Conservation (phyloP, 1,140 invertebrate genomes). For the Drosophila nikananu region DNA sequence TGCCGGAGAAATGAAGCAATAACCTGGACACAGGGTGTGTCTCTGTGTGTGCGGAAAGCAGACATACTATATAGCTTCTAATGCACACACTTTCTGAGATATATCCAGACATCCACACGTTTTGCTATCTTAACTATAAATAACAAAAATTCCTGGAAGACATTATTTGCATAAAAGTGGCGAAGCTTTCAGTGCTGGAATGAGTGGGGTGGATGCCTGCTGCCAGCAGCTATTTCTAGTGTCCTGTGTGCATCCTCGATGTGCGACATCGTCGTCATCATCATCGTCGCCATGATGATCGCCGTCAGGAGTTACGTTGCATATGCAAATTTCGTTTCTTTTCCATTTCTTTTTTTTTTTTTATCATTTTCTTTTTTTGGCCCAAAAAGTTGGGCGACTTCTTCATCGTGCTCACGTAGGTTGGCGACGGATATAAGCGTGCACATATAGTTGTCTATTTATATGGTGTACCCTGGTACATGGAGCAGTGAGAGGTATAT, state of each 20-base stretch:
- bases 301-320: conserved; percentile 73
- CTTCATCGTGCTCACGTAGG: conserved; percentile 62
- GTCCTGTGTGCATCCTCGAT: conserved; percentile 61
- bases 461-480: conserved; percentile 20
- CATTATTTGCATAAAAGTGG: conserved; percentile 84
- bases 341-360: conserved; percentile 37
- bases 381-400: conserved; percentile 73
- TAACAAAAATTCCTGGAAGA: conserved; percentile 83
- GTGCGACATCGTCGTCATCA: conserved; percentile 41
- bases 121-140: conserved; percentile 82
- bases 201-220: conserved; percentile 6
- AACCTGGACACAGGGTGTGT: conserved; percentile 52
- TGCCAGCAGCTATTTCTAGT: conserved; percentile 63
- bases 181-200: conserved; percentile 54
- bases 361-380: conserved; percentile 42
- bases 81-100: conserved; percentile 73
- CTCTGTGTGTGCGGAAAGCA: conserved; percentile 3
- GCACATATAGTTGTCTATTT: conserved; percentile 25
- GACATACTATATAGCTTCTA: conserved; percentile 44
- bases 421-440: conserved; percentile 30
- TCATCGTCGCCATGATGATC: conserved; percentile 61
- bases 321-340: conserved; percentile 73
- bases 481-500: neutral
- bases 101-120: conserved; percentile 76
- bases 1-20: conserved; percentile 76